Conservation (phyloP, 2,113 vertebrate genomes). For the Trogon surrucura region DNA sequence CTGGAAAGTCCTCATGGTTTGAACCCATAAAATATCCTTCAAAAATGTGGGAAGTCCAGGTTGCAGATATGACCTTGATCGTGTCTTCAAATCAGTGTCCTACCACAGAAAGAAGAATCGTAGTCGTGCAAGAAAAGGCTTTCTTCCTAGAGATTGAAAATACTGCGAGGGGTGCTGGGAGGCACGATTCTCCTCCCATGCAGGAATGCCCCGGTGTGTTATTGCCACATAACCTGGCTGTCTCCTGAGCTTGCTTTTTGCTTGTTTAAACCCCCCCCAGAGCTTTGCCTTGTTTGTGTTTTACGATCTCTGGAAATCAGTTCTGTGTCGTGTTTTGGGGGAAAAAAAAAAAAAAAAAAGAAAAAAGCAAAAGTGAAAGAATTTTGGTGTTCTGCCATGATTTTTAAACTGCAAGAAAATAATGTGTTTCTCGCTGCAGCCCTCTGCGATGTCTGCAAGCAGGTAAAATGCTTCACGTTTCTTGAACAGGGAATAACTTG, state of each 20-base stretch:
- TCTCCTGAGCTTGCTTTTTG: neutral
- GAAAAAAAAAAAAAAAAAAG: too few species aligned
- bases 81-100: neutral
- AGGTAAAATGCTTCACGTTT: neutral
- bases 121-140: neutral
- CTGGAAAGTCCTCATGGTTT: neutral
- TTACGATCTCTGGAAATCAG: conserved; percentile 9
- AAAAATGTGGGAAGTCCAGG: neutral
- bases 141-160: neutral
- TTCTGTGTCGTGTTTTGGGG: neutral
- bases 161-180: neutral
- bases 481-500: neutral
- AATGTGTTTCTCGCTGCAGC: neutral
- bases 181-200: neutral
- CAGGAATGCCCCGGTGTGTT: neutral
- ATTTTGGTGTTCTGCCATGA: neutral
- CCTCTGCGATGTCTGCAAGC: neutral
- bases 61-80: neutral
- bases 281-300: neutral
- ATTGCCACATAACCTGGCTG: neutral
- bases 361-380: neutral
- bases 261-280: neutral
- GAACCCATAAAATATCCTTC: neutral
- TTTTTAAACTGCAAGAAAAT: neutral
- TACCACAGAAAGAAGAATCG: neutral